Evolutionary conservation across 2,888 invertebrate genomes (phyloP).

Genomic region (Drosophila setosimentum): DNA sequence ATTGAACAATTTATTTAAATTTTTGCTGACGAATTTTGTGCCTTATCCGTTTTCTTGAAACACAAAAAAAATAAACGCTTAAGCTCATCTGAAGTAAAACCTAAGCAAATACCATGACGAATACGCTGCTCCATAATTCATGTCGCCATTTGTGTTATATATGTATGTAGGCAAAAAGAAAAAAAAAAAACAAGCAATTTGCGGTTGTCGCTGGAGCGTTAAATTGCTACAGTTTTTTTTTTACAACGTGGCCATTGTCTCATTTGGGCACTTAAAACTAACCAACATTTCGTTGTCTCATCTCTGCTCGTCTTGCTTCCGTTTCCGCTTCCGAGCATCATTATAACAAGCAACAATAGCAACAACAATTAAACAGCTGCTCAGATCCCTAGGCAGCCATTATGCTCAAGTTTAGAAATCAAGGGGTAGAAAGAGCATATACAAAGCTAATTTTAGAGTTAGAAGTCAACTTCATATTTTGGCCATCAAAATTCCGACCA

Average conservation of each 20-base stretch:
- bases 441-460: conserved; percentile 8
- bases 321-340: conserved; percentile 68
- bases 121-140: conserved; percentile 4
- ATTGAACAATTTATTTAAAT: background rate
- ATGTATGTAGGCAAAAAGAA: background rate
- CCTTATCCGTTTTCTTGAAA: background rate
- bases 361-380: conserved; percentile 34
- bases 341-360: conserved; percentile 25
- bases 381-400: conserved; percentile 23
- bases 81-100: background rate
- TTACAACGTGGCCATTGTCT: conserved; percentile 32
- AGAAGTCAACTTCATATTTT: background rate
- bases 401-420: conserved; percentile 58
- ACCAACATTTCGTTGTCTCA: conserved; percentile 45
- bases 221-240: conserved; percentile 72
- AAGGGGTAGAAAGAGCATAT: conserved; percentile 6
- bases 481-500: background rate
- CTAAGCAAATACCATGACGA: conserved; percentile 1
- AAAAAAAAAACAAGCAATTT: conserved; percentile 8
- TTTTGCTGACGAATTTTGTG: background rate
- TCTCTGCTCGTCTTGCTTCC: conserved; percentile 44
- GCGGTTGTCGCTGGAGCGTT: conserved; percentile 51
- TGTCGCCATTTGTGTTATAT: background rate
- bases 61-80: background rate
- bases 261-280: conserved; percentile 61